phyloP scores from a whole-genome alignment of 2,797 vertebrate species.

The Vultur gryphus region DNA sequence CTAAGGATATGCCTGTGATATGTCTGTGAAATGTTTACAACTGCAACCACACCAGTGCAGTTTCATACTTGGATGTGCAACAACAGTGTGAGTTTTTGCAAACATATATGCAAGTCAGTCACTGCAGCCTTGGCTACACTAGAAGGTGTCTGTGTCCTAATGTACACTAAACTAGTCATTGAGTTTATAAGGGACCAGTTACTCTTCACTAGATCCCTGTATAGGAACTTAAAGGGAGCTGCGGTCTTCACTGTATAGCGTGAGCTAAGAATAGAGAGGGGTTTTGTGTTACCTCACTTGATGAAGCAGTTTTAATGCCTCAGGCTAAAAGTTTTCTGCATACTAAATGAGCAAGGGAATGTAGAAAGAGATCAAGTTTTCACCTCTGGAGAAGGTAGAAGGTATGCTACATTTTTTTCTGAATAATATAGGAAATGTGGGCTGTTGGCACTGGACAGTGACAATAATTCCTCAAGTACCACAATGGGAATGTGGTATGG shows the following conservation, averaged over 20 bases:
- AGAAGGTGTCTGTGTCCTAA: neutral
- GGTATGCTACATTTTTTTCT: neutral
- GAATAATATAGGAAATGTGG: neutral
- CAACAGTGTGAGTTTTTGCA: neutral
- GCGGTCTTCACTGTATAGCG: accelerated
- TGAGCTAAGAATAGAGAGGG: neutral
- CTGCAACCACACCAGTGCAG: neutral
- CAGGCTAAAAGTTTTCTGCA: neutral
- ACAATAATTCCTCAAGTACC: neutral
- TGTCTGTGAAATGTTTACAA: neutral
- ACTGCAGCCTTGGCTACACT: neutral
- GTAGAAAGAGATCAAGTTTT: neutral
- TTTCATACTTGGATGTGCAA: neutral
- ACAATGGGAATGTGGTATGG: neutral
- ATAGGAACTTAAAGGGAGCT: neutral
- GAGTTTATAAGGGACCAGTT: neutral
- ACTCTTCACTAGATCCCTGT: neutral
- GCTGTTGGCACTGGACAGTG: neutral
- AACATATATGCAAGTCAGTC: neutral
- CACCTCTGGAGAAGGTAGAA: neutral
- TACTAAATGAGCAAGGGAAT: neutral
- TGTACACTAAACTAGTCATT: neutral
- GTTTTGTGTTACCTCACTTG: neutral
- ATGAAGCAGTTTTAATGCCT: neutral
- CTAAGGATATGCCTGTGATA: neutral